Base-by-base conservation (phyloP, 2,888 invertebrate species). In the Amiota minor region DNA sequence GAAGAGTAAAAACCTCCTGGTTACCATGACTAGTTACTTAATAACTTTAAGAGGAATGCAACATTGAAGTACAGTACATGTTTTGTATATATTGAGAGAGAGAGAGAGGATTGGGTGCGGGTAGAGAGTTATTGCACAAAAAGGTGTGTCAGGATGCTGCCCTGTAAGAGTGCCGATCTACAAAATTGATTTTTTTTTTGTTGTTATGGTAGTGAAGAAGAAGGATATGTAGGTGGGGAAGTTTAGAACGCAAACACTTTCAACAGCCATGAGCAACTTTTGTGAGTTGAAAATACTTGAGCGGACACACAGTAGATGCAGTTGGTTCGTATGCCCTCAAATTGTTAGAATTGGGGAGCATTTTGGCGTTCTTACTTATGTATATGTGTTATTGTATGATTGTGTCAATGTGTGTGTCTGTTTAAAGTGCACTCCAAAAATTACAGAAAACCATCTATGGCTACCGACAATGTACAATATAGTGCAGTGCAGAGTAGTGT, bases 11-110 rank as follows among this genome's bases (percentile, higher is more conserved):
- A 35, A 35, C 35, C 35, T 35, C 35, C 35, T 35, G 6, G 50
- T 14, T 9, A 67, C 67, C 49, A 67, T 50, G 18, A 49, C 49
- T 49, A 50, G 65, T 50, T 67, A 67, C 67, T 67, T 67, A 67
- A 67, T 50, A 67, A 67, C 65, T 47, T 12, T n/a, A 53, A 53
- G 35, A 35, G 35, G 35, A 35, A 35, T 35, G 35, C 35, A 35
- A 23, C 23, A 23, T 23, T 23, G 50, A 50, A 50, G 50, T n/a
- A 50, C 9, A 23, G 23, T 23, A 23, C 3, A 2, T 2, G 1
- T 2, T 23, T 2, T 23, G 3, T n/a, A 50, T 14, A n/a, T 9
- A 50, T 50, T 12, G 53, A 12, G 53, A 53, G 8, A 53, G 53
- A n/a, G 12, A 53, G 53, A 46, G 16, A 46, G 64, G 46, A n/a